These are phyloP conservation scores for Lycocerus yunnanus DNA, from an alignment of 2,888 invertebrate genomes.

Conservation along the genomic window DNA sequence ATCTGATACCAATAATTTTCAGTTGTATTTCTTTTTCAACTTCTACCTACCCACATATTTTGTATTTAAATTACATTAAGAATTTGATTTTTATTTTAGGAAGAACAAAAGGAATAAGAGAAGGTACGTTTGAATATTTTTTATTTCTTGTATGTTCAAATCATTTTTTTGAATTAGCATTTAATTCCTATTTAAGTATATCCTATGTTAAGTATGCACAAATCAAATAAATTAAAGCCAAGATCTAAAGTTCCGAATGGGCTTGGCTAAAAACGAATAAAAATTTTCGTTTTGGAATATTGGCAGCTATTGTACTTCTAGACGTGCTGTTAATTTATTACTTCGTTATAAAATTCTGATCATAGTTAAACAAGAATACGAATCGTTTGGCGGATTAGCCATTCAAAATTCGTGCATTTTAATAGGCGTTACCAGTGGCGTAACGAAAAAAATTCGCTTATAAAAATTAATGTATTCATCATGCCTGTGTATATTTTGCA, in stretches of 20 bases:
- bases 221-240: neutral
- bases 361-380: neutral
- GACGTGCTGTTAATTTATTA: neutral
- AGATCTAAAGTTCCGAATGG: neutral
- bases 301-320: neutral
- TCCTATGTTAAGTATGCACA: neutral
- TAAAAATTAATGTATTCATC: neutral
- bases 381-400: neutral
- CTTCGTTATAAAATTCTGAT: neutral
- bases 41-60: neutral
- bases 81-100: constrained; percentile 21
- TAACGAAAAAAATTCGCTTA: neutral
- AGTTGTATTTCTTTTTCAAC: neutral
- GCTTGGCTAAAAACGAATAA: neutral
- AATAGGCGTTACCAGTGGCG: neutral
- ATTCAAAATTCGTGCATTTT: neutral
- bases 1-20: neutral
- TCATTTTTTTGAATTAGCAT: neutral
- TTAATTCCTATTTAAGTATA: neutral
- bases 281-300: neutral
- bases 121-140: constrained; percentile 16
- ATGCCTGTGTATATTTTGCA: neutral
- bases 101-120: constrained; percentile 25
- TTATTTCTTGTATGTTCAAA: neutral
- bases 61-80: constrained; percentile 12